Evolutionary conservation across 2,888 invertebrate genomes (phyloP), one percentile per base, ranked within the genome.

Genomic region (Nowickia ferox): DNA sequence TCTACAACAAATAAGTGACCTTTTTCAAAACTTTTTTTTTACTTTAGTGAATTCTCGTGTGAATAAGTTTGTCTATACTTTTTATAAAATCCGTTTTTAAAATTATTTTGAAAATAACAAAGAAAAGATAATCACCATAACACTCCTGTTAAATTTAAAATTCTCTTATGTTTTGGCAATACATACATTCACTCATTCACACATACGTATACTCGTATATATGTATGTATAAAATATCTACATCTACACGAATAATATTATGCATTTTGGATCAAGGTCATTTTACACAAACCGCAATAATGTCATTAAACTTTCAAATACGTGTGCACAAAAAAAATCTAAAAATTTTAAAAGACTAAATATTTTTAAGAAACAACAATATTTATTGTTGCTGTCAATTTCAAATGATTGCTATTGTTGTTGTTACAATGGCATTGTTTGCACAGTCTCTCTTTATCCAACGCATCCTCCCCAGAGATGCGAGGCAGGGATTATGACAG

Each of bases 331-430:
- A 5, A 65, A 55, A 51, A n/a, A 69, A 57, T 17, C 15, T n/a
- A 59, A 46, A 75, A 74, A 40, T 42, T 17, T 66, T 40, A 40
- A 77, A 30, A 17, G 30, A 17, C 19, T 63, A 42, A 63, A 53
- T 38, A 13, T 61, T 42, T 30, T 53, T 66, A 53, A 65, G 17
- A 40, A 55, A 80, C 11, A 74, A 65, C 40, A 72, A 66, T 46
- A 74, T 74, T 80, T 80, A 65, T 80, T 74, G 11, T 74, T 42
- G 57, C 66, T 66, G 51, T 66, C 65, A 51, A 74, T 53, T 51
- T 51, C 66, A 66, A 74, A 59, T 66, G 66, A 80, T 80, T 74
- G 57, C 30, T 61, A 4, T 57, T 80, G 17, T 57, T 68, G 17
- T 68, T 48, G 30, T 53, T 38, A 13, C 10, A 46, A 19, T 38